Evolutionary conservation across 1,140 invertebrate genomes (phyloP).

Genomic region (Panagrolaimus sp.): DNA sequence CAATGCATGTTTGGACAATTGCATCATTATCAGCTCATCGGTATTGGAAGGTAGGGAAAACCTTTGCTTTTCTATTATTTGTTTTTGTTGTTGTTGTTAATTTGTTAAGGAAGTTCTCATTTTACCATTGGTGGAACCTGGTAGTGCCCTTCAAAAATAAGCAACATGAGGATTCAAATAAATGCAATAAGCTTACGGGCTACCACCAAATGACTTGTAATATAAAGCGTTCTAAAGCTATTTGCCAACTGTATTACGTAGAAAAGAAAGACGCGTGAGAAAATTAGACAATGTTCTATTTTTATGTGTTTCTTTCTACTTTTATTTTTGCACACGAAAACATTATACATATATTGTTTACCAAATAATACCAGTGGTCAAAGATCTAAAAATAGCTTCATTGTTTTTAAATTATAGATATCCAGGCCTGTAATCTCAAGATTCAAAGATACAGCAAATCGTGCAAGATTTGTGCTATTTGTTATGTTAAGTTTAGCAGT

Average conservation of each 20-base stretch:
- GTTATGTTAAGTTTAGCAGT: slow-evolving; percentile 47
- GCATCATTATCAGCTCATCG: slow-evolving; percentile 55
- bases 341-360: too few relatives aligned
- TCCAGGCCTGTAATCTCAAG: slow-evolving; percentile 56
- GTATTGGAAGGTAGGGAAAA: slow-evolving; percentile 55
- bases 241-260: background rate
- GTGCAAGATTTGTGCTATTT: slow-evolving; percentile 45
- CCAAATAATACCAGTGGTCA: too few relatives aligned
- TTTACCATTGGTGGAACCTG: too few relatives aligned
- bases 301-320: background rate
- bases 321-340: too few relatives aligned
- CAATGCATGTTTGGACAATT: slow-evolving; percentile 58
- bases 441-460: slow-evolving; percentile 50
- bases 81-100: slow-evolving; percentile 9
- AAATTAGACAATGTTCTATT: slow-evolving; percentile 7
- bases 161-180: too few relatives aligned
- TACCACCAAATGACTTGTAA: background rate
- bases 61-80: background rate
- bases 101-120: background rate
- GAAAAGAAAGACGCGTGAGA: background rate
- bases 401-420: slow-evolving; percentile 44
- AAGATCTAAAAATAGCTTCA: background rate
- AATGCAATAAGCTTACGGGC: too few relatives aligned
- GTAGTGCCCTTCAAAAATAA: too few relatives aligned
- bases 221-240: slow-evolving; percentile 4